Base-by-base conservation (phyloP, 1,140 invertebrate genomes). In the Zaprionus davidi region DNA sequence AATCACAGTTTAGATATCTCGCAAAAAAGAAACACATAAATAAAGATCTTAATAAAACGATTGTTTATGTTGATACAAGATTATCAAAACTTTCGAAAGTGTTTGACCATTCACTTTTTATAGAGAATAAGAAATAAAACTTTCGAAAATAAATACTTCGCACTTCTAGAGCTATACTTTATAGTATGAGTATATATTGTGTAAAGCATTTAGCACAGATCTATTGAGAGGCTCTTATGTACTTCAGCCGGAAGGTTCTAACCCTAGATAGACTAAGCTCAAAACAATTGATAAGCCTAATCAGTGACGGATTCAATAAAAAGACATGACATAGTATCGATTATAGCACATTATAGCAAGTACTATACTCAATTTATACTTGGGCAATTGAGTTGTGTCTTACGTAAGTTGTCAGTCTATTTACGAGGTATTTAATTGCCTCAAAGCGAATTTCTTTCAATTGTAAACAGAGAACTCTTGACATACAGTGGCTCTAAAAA, bases 261-360 rank as follows among this genome's bases (percentile, higher is more conserved):
- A 71, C 67, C 67, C 41, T 24, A 75, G 76, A 76, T 78, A 70
- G 75, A 67, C 41, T 76, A 66, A 58, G 51, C 28, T 57, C 55
- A 70, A 57, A 65, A 46, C 41, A 66, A 68, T 36, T 75, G 76
- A 78, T 76, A 78, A 78, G 62, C 49, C 2, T 65, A 80, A 72
- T 71, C 53, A 64, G 46, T 12, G 36, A 41, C 31, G 4, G 31
- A 46, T 31, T 65, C 36, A 78, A 60, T 57, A 51, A 13, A 51
- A 38, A 38, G 26, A 57, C 22, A 22, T 51, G 17, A 28, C 34
- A 28, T 9, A 24, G n/a, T 24, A 63, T 56, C 56, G 26, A 58
- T 60, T 31, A 62, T 64, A 62, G 24, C 17, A 28, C 17, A 55
- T 17, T 57, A 57, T 20, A 36, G 36, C 31, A n/a, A 57, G 24